Conservation (phyloP, 2,888 invertebrate species). For the Apodemia duryi region DNA sequence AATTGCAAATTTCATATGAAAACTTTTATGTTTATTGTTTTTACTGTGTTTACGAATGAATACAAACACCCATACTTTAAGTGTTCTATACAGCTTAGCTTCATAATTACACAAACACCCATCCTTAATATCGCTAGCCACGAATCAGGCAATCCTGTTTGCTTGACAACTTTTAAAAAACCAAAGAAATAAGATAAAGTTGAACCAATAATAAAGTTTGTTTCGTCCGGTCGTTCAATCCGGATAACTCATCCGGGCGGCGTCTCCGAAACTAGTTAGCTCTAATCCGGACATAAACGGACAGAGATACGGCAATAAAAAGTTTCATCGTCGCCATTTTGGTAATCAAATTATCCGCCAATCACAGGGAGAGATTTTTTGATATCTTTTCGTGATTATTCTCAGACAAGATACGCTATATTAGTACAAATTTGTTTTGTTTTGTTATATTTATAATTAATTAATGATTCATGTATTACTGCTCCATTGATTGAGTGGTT, state of each 20-base stretch:
- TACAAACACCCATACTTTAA: too few relatives aligned
- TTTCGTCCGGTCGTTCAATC: slow-evolving; percentile 24
- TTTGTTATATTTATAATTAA: too few relatives aligned
- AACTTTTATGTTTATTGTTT: too few relatives aligned
- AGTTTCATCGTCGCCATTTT: slow-evolving; percentile 34
- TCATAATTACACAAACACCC: too few relatives aligned
- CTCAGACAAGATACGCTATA: background rate
- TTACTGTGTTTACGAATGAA: too few relatives aligned
- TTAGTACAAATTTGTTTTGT: too few relatives aligned
- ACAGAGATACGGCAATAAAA: slow-evolving; percentile 39
- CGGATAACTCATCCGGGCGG: slow-evolving; percentile 32
- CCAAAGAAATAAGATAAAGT: slow-evolving; percentile 29
- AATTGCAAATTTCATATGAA: too few relatives aligned
- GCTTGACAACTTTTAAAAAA: slow-evolving; percentile 11
- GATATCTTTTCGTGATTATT: background rate
- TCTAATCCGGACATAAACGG: slow-evolving; percentile 38
- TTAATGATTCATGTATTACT: too few relatives aligned
- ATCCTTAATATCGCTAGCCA: too few relatives aligned
- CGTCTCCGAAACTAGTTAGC: slow-evolving; percentile 44
- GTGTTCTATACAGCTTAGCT: too few relatives aligned
- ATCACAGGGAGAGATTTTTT: background rate
- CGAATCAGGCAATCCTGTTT: background rate
- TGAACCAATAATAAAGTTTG: slow-evolving; percentile 46
- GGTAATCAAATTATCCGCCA: slow-evolving; percentile 17
- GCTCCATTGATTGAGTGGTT: too few relatives aligned